Percentiles rank a stretch among this genome's conserved stretches.
These are phyloP conservation scores for Diorhabda elongata DNA, from an alignment of 1,140 invertebrate species.

Conservation along the genomic window DNA sequence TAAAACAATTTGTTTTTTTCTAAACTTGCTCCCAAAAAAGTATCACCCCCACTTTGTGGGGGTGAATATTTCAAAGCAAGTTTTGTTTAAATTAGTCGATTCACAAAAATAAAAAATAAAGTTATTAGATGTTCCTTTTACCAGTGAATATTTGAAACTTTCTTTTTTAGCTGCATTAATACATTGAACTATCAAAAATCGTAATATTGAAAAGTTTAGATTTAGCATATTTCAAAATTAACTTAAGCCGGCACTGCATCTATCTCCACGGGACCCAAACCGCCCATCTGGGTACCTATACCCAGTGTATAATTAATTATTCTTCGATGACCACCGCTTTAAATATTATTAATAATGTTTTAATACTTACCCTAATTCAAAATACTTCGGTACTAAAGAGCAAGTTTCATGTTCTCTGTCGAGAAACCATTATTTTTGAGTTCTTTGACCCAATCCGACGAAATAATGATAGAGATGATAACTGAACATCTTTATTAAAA, in stretches of 20 bases:
- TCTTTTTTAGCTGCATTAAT: too few relatives aligned
- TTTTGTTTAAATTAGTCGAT: too few relatives aligned
- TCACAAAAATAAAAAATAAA: too few relatives aligned
- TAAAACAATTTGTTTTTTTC: too few relatives aligned
- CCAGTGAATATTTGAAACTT: too few relatives aligned
- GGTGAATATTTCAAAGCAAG: too few relatives aligned
- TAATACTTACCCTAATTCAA: conserved; percentile 9
- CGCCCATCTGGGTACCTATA: conserved; percentile 12
- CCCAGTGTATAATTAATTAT: conserved; percentile 15
- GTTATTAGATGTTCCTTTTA: too few relatives aligned
- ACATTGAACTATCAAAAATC: too few relatives aligned
- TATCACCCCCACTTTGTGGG: too few relatives aligned
- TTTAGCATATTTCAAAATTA: background rate
- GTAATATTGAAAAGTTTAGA: background rate
- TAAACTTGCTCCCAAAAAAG: too few relatives aligned
- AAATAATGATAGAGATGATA: background rate
- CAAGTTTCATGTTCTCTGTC: background rate
- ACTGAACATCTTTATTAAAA: background rate
- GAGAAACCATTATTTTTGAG: background rate
- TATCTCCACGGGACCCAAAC: background rate
- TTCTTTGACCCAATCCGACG: background rate
- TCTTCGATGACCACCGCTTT: conserved; percentile 17
- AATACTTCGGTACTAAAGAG: conserved; percentile 3
- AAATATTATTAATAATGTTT: conserved; percentile 17
- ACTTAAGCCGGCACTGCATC: background rate